phyloP scores from a whole-genome alignment of 2,113 vertebrate genomes.

The Oncorhynchus mykiss region DNA sequence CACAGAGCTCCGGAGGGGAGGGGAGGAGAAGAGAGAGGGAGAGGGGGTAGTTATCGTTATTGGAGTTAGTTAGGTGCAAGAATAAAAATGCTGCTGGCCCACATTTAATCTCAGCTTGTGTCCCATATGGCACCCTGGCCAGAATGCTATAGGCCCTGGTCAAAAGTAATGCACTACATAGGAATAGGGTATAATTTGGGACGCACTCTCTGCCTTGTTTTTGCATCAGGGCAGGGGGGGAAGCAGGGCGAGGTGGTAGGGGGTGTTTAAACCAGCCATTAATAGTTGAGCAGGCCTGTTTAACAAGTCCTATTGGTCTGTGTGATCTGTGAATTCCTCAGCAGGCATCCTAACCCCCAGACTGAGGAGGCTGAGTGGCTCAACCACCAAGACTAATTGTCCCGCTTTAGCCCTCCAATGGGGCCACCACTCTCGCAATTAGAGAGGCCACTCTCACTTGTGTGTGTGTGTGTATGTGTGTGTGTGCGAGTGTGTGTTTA shows the following conservation, averaged over 20 bases:
- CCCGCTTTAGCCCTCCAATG: conserved; percentile 33
- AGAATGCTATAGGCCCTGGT: too few relatives aligned
- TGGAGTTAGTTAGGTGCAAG: conserved; percentile 26
- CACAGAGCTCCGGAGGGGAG: neutral
- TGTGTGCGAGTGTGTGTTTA: conserved; percentile 17
- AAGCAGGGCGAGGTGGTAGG: neutral
- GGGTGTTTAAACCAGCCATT: neutral
- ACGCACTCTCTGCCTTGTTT: neutral
- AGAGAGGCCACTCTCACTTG: conserved; percentile 44
- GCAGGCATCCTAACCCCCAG: conserved; percentile 17
- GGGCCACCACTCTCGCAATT: conserved; percentile 40
- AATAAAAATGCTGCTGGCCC: conserved; percentile 19
- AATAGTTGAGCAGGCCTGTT: conserved; percentile 16
- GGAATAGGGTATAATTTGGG: too few relatives aligned
- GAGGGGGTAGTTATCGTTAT: too few relatives aligned
- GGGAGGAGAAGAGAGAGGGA: neutral
- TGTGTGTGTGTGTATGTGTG: neutral
- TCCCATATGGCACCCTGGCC: too few relatives aligned
- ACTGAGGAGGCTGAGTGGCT: conserved; percentile 32
- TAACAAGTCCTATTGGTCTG: conserved; percentile 27
- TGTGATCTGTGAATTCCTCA: conserved; percentile 26
- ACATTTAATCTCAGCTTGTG: neutral
- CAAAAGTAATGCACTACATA: too few relatives aligned
- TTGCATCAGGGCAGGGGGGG: neutral
- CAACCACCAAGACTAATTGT: conserved; percentile 41